These are phyloP conservation scores for Ypsolopha scabrella DNA, from an alignment of 2,888 invertebrate species.

Conservation along the genomic window DNA sequence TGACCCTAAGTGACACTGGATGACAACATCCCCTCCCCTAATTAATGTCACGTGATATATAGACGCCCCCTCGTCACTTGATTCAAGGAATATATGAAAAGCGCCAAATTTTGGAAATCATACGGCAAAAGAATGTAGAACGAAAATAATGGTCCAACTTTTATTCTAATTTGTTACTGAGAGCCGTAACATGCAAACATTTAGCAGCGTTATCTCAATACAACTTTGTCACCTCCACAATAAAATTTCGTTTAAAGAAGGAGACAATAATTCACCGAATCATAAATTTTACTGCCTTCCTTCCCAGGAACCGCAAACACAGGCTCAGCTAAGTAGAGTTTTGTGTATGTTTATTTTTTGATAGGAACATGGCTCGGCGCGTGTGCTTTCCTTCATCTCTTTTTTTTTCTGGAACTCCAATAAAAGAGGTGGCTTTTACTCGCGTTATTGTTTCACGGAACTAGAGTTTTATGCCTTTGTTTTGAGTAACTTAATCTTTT, in stretches of 20 bases:
- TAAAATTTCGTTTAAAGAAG: conserved; percentile 12
- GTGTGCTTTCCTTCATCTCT: conserved; percentile 49
- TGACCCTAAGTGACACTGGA: too few species aligned
- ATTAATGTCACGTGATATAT: too few species aligned
- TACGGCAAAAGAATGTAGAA: too few species aligned
- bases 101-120: too few species aligned
- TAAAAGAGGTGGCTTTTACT: conserved; percentile 54
- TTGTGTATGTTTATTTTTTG: conserved; percentile 64
- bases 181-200: too few species aligned
- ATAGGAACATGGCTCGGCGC: conserved; percentile 37
- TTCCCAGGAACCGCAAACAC: conserved; percentile 52
- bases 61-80: too few species aligned
- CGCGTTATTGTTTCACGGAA: conserved; percentile 56
- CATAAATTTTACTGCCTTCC: conserved; percentile 59
- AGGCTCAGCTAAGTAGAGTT: conserved; percentile 54
- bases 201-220: too few species aligned
- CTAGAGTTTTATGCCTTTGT: conserved; percentile 26
- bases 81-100: too few species aligned
- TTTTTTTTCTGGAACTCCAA: conserved; percentile 42
- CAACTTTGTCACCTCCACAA: not conserved
- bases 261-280: conserved; percentile 53
- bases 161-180: too few species aligned
- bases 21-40: too few species aligned
- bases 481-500: not conserved
- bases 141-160: too few species aligned